phyloP scores from a whole-genome alignment of 2,888 invertebrate species.

The Eupithecia abbreviata region DNA sequence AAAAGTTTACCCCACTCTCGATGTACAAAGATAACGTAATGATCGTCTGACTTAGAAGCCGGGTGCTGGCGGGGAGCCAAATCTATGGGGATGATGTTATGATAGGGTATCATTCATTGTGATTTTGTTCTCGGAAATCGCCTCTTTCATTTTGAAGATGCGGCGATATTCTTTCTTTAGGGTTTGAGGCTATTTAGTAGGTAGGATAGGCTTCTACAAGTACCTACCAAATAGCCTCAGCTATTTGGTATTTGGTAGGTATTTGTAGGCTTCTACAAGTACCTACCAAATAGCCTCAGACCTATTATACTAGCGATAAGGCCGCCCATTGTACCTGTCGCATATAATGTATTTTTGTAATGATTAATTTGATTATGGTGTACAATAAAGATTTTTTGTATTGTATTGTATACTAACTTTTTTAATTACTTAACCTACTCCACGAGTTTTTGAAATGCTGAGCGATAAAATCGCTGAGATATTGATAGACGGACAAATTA shows the following conservation, averaged over 20 bases:
- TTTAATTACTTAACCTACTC: too few species aligned
- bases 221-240: too few species aligned
- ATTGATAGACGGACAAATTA: too few species aligned
- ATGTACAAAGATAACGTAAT: slow-evolving; percentile 7
- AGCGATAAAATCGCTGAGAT: too few species aligned
- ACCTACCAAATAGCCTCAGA: too few species aligned
- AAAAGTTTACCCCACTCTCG: not conserved
- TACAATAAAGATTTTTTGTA: too few species aligned
- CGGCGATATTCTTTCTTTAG: not conserved
- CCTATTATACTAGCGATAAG: too few species aligned
- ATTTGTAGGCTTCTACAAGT: not conserved
- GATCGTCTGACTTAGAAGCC: not conserved
- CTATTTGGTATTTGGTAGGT: not conserved
- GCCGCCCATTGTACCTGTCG: too few species aligned
- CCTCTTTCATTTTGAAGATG: not conserved
- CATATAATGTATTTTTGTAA: too few species aligned
- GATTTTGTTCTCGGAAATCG: not conserved
- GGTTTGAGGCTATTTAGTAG: not conserved
- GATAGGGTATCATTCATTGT: not conserved
- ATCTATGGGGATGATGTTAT: slow-evolving; percentile 6
- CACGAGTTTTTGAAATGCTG: too few species aligned
- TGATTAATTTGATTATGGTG: too few species aligned
- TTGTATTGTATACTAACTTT: too few species aligned
- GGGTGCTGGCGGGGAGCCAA: not conserved
- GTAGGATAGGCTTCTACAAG: not conserved